Evolutionary conservation across 2,888 invertebrate species (phyloP).

Genomic region (Cryptocephalus moraei): DNA sequence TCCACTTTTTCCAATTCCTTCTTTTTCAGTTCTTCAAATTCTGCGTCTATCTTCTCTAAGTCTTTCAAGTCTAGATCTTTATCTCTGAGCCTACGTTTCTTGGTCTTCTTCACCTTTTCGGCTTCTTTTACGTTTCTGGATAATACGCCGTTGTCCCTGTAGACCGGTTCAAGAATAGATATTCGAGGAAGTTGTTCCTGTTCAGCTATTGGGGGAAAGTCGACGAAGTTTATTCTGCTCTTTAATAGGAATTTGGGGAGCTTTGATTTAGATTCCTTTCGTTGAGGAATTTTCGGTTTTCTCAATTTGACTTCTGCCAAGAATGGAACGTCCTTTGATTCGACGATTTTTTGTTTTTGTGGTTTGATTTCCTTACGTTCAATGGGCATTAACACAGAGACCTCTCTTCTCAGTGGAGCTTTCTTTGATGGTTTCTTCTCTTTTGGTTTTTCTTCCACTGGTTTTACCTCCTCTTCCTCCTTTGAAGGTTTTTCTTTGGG

Average conservation of each 20-base stretch:
- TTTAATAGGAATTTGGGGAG: conserved; percentile 60
- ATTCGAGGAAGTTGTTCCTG: conserved; percentile 29
- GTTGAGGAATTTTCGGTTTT: conserved; percentile 28
- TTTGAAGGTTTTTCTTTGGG: conserved; percentile 7
- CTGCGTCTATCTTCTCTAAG: conserved; percentile 39
- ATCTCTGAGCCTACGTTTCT: conserved; percentile 33
- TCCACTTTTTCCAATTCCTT: conserved; percentile 33
- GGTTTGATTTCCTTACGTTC: conserved; percentile 49
- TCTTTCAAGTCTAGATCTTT: conserved; percentile 33
- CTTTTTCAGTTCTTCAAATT: conserved; percentile 37
- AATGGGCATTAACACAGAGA: conserved; percentile 24
- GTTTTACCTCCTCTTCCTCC: conserved; percentile 15
- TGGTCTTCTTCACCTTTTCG: conserved; percentile 28
- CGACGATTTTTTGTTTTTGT: conserved; percentile 49
- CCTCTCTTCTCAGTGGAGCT: conserved; percentile 18
- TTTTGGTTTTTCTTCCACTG: conserved; percentile 19
- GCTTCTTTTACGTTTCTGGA: conserved; percentile 43
- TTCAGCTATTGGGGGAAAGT: conserved; percentile 35
- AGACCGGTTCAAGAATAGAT: conserved; percentile 30
- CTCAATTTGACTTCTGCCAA: conserved; percentile 56
- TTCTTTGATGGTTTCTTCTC: conserved; percentile 19
- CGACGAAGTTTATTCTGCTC: conserved; percentile 53
- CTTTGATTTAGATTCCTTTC: conserved; percentile 29
- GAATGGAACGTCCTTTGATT: conserved; percentile 40
- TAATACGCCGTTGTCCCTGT: conserved; percentile 35